Conservation (phyloP, 2,113 vertebrate genomes). For the Syrrhaptes paradoxus region DNA sequence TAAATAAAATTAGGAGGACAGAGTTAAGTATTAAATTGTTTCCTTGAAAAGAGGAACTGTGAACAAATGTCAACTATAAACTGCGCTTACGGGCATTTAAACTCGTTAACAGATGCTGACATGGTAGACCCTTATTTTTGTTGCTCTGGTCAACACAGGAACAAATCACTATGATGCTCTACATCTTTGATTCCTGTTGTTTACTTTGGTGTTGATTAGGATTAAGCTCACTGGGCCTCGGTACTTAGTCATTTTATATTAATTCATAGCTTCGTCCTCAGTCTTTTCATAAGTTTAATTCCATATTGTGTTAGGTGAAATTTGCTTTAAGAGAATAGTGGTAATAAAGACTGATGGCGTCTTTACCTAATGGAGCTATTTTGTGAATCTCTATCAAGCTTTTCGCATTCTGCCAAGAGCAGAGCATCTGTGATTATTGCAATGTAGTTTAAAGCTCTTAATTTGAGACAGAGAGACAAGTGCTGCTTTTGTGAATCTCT, state of each 20-base stretch:
- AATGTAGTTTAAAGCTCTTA: neutral
- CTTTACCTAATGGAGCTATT: constrained; percentile 51
- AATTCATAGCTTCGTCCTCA: constrained; percentile 5
- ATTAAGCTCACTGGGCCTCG: neutral
- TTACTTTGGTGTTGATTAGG: neutral
- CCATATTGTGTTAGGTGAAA: neutral
- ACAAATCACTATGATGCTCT: neutral
- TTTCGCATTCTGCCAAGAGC: constrained; percentile 49
- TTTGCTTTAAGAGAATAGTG: constrained; percentile 31
- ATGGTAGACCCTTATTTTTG: neutral
- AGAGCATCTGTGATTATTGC: constrained; percentile 54
- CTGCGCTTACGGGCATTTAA: neutral
- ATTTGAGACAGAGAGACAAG: neutral
- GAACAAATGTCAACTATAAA: neutral
- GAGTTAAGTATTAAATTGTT: neutral
- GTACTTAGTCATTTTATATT: neutral
- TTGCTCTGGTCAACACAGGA: neutral
- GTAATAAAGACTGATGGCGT: constrained; percentile 17
- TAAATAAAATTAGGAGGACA: neutral
- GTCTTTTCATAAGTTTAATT: neutral
- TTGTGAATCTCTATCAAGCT: constrained; percentile 20
- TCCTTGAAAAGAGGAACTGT: neutral
- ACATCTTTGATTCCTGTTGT: neutral
- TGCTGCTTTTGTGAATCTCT: neutral
- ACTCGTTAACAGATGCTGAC: neutral